Percentiles rank a stretch among this genome's conserved stretches.
These are phyloP conservation scores for Botrylloides violaceus DNA, from an alignment of 23 tunicate genomes.

Conservation along the genomic window DNA sequence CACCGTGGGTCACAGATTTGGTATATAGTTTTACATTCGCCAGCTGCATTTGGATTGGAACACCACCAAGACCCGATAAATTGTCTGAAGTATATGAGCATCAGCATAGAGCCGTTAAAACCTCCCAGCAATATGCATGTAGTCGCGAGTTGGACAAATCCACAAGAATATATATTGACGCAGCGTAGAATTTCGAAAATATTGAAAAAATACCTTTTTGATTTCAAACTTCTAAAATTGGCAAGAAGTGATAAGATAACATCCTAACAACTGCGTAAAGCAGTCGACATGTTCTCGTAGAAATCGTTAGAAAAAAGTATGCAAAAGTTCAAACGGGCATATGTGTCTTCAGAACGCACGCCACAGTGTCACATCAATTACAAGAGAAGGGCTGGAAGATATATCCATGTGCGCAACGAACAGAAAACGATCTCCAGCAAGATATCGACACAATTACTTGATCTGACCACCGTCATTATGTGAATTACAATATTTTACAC, in stretches of 20 bases:
- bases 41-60: no score
- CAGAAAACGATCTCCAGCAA: no score
- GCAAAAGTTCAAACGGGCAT: not conserved
- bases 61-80: no score
- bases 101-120: no score
- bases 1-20: no score
- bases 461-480: not conserved
- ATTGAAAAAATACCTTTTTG: not conserved
- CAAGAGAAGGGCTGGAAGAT: not conserved
- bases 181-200: no score
- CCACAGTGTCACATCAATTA: slow-evolving; percentile 1
- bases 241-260: not conserved
- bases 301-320: not conserved
- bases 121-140: no score
- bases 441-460: not conserved
- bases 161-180: no score
- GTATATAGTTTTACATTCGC: no score
- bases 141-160: no score
- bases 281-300: not conserved
- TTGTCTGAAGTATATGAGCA: no score
- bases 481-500: not conserved
- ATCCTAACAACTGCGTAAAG: not conserved
- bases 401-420: not conserved
- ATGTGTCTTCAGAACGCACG: not conserved
- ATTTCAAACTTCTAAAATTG: not conserved